phyloP scores from a whole-genome alignment of 2,113 vertebrate genomes.

The Manacus vitellinus region DNA sequence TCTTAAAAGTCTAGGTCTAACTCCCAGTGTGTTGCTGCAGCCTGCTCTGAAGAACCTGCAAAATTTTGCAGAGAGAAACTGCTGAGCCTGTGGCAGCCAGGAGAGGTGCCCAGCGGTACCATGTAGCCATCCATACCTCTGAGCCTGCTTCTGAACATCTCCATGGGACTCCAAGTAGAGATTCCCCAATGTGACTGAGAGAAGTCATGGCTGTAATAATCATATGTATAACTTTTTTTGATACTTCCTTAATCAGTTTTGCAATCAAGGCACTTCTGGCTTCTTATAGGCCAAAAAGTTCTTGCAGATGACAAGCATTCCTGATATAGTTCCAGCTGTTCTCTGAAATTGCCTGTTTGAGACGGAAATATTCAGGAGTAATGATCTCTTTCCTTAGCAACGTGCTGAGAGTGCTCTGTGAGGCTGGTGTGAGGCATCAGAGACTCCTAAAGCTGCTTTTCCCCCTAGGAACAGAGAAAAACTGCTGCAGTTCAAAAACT shows the following conservation, averaged over 20 bases:
- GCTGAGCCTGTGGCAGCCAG: neutral
- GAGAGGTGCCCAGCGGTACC: neutral
- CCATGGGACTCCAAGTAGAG: neutral
- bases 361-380: neutral
- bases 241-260: neutral
- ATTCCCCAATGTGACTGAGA: neutral
- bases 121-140: neutral
- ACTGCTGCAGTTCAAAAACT: neutral
- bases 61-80: neutral
- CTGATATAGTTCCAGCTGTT: neutral
- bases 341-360: neutral
- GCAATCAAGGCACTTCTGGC: neutral
- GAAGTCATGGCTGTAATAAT: neutral
- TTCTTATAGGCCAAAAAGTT: neutral
- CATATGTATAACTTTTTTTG: neutral
- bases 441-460: neutral
- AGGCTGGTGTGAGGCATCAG: neutral
- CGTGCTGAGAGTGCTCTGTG: neutral
- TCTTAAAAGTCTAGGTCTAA: neutral
- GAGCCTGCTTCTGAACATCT: neutral
- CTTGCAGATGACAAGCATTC: neutral
- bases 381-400: slow-evolving; percentile 3
- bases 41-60: neutral
- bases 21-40: neutral
- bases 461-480: neutral